Evolutionary conservation across 2,113 vertebrate species (phyloP).

Genomic region (Epinephelus fuscoguttatus): DNA sequence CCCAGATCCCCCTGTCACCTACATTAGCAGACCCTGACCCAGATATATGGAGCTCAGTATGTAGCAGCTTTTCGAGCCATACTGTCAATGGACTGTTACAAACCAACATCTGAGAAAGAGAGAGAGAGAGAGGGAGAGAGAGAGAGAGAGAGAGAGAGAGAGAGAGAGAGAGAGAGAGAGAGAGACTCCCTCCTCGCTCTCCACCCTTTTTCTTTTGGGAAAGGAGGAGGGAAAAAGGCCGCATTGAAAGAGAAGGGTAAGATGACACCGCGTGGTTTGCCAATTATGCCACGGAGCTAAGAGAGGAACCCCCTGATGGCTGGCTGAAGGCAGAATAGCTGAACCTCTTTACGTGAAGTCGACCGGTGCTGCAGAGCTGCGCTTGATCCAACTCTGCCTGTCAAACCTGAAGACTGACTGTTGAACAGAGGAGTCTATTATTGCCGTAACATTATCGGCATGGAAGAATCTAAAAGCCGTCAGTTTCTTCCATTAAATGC

Average conservation of each 20-base stretch:
- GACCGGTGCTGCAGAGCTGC: neutral
- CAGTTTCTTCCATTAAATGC: slow-evolving; percentile 27
- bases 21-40: slow-evolving; percentile 86
- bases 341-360: slow-evolving; percentile 48
- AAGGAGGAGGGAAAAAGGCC: slow-evolving; percentile 48
- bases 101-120: slow-evolving; percentile 35
- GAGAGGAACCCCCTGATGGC: slow-evolving; percentile 69
- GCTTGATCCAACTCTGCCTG: slow-evolving; percentile 2
- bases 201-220: slow-evolving; percentile 48
- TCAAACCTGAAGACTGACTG: slow-evolving; percentile 24
- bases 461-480: slow-evolving; percentile 1
- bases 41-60: slow-evolving; percentile 74
- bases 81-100: slow-evolving; percentile 42
- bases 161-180: too few relatives aligned
- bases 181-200: slow-evolving; percentile 37
- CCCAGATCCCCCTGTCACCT: slow-evolving; percentile 84
- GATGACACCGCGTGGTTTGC: slow-evolving; percentile 74
- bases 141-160: too few relatives aligned
- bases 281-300: slow-evolving; percentile 74
- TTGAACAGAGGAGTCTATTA: slow-evolving; percentile 47
- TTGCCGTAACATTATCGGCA: slow-evolving; percentile 20
- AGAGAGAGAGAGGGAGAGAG: too few relatives aligned
- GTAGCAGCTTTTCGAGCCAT: slow-evolving; percentile 54
- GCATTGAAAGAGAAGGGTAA: slow-evolving; percentile 82
- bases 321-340: slow-evolving; percentile 54